Conservation (phyloP, 2,113 vertebrate genomes). For the Hucho hucho region DNA sequence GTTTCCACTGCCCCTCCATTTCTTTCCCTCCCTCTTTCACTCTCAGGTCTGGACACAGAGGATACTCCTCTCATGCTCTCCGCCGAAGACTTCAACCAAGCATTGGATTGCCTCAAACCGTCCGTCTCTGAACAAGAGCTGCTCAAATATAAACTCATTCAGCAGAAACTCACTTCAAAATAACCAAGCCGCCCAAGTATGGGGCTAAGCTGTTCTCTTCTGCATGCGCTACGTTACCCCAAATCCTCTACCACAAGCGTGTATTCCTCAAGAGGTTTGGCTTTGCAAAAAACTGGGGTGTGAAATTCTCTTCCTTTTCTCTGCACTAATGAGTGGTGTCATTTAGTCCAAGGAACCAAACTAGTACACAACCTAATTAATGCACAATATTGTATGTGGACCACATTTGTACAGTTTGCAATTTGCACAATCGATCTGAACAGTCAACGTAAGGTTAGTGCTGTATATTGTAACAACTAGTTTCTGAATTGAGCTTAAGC, state of each 20-base stretch:
- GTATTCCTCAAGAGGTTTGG: not conserved
- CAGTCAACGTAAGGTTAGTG: too few relatives aligned
- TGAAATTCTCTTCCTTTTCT: too few relatives aligned
- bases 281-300: not conserved
- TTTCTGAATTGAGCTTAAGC: too few relatives aligned
- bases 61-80: slow-evolving; percentile 74
- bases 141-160: slow-evolving; percentile 79
- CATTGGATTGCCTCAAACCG: slow-evolving; percentile 74
- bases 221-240: not conserved
- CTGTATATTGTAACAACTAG: too few relatives aligned
- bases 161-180: slow-evolving; percentile 73
- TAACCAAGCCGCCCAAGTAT: slow-evolving; percentile 17
- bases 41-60: slow-evolving; percentile 79
- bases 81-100: slow-evolving; percentile 81
- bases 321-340: too few relatives aligned
- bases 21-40: not conserved
- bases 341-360: too few relatives aligned
- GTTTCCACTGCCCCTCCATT: not conserved
- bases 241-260: not conserved
- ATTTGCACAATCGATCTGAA: too few relatives aligned
- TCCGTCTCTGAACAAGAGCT: slow-evolving; percentile 87
- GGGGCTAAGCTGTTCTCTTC: not conserved
- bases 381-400: too few relatives aligned
- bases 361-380: too few relatives aligned
- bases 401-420: too few relatives aligned